These are phyloP conservation scores for Gymnothorax javanicus DNA, from an alignment of 2,797 vertebrate species.

Conservation along the genomic window DNA sequence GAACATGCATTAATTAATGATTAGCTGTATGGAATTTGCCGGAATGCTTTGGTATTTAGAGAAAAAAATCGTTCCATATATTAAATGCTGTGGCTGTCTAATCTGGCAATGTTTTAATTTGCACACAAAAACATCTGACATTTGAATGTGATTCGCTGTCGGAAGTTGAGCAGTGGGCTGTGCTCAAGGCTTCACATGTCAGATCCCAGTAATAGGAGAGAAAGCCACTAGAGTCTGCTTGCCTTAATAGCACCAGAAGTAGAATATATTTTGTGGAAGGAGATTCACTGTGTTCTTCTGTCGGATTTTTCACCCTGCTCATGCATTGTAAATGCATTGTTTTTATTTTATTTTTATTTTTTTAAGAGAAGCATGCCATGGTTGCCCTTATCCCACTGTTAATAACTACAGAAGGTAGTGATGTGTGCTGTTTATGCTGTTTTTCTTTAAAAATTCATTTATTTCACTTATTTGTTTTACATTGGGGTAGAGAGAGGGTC, in stretches of 20 bases:
- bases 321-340: not conserved
- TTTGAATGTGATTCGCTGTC: slow-evolving; percentile 4
- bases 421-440: not conserved
- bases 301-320: not conserved
- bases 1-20: not conserved
- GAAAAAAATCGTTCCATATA: not conserved
- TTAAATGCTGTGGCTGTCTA: slow-evolving; percentile 2
- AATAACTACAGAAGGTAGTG: not conserved
- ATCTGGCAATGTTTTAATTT: slow-evolving; percentile 23
- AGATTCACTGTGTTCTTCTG: not conserved
- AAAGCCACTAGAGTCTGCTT: not conserved
- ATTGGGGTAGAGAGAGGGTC: not conserved
- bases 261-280: not conserved
- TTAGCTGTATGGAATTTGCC: slow-evolving; percentile 2
- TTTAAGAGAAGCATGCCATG: not conserved
- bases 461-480: not conserved
- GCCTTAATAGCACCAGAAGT: not conserved
- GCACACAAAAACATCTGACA: slow-evolving; percentile 6
- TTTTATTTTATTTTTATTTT: not conserved
- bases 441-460: not conserved
- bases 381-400: not conserved
- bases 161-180: not conserved
- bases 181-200: not conserved
- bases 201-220: not conserved
- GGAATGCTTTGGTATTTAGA: not conserved